Evolutionary conservation across 2,888 invertebrate genomes (phyloP).

Genomic region (Bellardia pandia): DNA sequence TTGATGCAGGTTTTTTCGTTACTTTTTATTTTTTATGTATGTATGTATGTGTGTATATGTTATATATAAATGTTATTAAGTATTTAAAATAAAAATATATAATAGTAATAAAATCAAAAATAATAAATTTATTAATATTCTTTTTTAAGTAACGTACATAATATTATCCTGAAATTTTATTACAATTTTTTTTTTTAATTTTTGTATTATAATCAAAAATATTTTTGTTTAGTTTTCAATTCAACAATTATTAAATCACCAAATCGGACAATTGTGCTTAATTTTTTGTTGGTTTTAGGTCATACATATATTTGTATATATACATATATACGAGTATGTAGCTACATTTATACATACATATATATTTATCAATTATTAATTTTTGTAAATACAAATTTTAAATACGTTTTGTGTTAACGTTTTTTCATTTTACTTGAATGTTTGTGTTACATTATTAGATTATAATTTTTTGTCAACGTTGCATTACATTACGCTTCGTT

Average conservation of each 20-base stretch:
- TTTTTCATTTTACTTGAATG: background rate
- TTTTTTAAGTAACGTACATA: constrained; percentile 42
- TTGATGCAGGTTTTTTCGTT: constrained; percentile 42
- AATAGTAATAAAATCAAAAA: constrained; percentile 23
- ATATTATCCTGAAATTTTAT: background rate
- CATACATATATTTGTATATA: background rate
- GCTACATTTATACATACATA: too few relatives aligned
- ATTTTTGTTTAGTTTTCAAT: constrained; percentile 6
- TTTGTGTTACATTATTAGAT: constrained; percentile 3
- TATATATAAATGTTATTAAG: constrained; percentile 59
- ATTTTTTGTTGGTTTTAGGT: constrained; percentile 16
- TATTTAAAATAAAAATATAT: constrained; percentile 15
- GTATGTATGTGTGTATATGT: constrained; percentile 45
- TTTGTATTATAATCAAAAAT: constrained; percentile 19
- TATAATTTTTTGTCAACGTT: background rate
- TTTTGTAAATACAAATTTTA: background rate
- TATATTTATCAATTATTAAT: background rate
- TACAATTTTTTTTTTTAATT: background rate
- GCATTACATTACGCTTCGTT: background rate
- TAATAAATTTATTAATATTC: background rate
- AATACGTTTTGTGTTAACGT: background rate
- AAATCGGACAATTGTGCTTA: constrained; percentile 51
- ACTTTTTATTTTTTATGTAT: constrained; percentile 8
- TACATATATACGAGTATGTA: background rate
- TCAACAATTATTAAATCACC: constrained; percentile 20